These are phyloP conservation scores for Mylabris phalerata DNA, from an alignment of 1,140 invertebrate species.

Conservation along the genomic window DNA sequence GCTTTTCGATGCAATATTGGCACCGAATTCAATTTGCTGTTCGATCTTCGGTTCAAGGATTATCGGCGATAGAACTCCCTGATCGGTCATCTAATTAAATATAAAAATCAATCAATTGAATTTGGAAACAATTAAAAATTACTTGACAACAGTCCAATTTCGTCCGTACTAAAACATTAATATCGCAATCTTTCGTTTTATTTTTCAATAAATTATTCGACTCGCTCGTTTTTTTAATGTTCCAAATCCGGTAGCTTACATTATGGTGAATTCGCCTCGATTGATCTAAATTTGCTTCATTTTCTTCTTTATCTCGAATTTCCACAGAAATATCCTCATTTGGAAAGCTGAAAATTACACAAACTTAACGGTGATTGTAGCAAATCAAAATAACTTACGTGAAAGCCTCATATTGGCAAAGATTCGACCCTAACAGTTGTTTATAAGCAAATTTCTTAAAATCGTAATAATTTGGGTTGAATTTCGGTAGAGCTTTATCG, in stretches of 20 bases:
- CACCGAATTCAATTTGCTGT: conserved; percentile 44
- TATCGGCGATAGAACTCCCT: conserved; percentile 29
- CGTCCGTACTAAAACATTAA: conserved; percentile 43
- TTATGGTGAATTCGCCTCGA: conserved; percentile 30
- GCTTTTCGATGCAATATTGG: conserved; percentile 40
- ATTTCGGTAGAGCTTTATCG: conserved; percentile 42
- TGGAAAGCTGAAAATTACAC: conserved; percentile 1
- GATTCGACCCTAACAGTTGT: conserved; percentile 38
- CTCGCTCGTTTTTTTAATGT: conserved; percentile 34
- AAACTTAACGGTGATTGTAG: not conserved
- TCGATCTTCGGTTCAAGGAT: conserved; percentile 45
- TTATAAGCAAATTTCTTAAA: conserved; percentile 42
- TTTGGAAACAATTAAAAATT: conserved; percentile 10
- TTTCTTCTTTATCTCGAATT: conserved; percentile 1
- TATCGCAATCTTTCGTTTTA: conserved; percentile 35
- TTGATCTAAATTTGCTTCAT: not conserved
- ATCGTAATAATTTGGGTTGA: conserved; percentile 31
- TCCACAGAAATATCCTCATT: not conserved
- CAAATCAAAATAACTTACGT: conserved; percentile 13
- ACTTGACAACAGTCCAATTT: conserved; percentile 44
- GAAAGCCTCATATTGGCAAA: conserved; percentile 29
- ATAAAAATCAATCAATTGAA: conserved; percentile 2
- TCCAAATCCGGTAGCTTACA: conserved; percentile 44
- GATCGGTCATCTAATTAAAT: conserved; percentile 20
- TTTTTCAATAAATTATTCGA: conserved; percentile 40